Base-by-base conservation (phyloP, 1,140 invertebrate genomes). In the Eupristina koningsbergeri region DNA sequence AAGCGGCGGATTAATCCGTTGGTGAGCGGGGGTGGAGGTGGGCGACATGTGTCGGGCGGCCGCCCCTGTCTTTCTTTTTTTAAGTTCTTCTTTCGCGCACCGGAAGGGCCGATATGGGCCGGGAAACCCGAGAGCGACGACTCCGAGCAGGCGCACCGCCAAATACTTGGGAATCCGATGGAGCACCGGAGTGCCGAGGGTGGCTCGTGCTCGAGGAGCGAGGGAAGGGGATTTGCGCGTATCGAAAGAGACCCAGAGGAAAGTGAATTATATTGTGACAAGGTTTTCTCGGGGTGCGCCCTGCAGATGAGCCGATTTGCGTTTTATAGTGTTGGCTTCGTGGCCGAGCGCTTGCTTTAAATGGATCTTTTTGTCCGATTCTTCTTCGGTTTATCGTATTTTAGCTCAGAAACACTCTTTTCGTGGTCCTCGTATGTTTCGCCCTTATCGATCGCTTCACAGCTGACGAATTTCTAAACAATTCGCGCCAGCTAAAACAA, bases 191-290 rank as follows among this genome's bases (percentile, higher is more conserved):
- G 6, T 53, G 53, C 39, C 9, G 19, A 36, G n/a, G 34, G 50
- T 0, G 39, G 45, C 22, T 0, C 17, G 34, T 19, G 39, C 9
- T 15, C 15, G 15, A 15, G 39, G 39, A 29, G 26, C 0, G n/a
- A n/a, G 5, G n/a, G 34, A 45, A 11, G 34, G 22, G 29, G 6
- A 64, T 29, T 22, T 41, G 29, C n/a, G 61, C 31, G 26, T 61
- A 67, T 63, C 15, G 50, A 83, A 81, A 69, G 69, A 58, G 76
- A 73, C 26, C 67, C 67, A 31, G 69, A 79, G 76, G 36, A 80
- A 80, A 84, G 67, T 80, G 69, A 84, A 84, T 80, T 84, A 75
- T 84, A 80, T 80, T 64, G 83, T 53, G 83, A 84, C 83, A 75
- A 63, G 69, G 41, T 75, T 63, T 83, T 80, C 31, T 61, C 50